phyloP scores from a whole-genome alignment of 2,113 vertebrate genomes.

The Patagioenas fasciata region DNA sequence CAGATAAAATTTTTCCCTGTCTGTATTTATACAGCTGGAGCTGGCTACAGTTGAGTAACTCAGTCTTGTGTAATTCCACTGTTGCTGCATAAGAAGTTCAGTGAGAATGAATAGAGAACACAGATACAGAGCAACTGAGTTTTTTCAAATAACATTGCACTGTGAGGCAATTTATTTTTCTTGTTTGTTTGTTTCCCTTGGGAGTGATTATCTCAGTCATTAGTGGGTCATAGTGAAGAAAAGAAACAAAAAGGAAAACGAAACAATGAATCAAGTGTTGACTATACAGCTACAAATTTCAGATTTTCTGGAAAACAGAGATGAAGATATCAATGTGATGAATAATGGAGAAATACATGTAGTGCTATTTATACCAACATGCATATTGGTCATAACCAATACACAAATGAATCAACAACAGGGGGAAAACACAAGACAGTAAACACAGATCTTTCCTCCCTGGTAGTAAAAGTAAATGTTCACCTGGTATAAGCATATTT shows the following conservation, averaged over 20 bases:
- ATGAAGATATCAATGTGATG: neutral
- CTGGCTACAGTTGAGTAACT: neutral
- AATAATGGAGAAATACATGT: neutral
- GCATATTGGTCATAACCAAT: neutral
- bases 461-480: neutral
- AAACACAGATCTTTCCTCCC: neutral
- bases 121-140: neutral
- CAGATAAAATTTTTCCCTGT: conserved; percentile 9
- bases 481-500: neutral
- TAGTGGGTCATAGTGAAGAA: neutral
- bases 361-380: neutral
- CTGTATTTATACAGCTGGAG: conserved; percentile 39
- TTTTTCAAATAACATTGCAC: neutral
- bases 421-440: neutral
- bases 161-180: neutral
- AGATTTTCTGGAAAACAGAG: neutral
- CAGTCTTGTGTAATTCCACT: neutral
- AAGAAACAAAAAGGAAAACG: neutral
- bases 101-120: neutral
- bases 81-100: neutral
- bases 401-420: neutral
- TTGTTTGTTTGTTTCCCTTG: neutral
- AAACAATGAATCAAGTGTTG: neutral
- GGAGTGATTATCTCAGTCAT: neutral
- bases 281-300: neutral